phyloP scores from a whole-genome alignment of 2,113 vertebrate species.

The Peromyscus maniculatus region DNA sequence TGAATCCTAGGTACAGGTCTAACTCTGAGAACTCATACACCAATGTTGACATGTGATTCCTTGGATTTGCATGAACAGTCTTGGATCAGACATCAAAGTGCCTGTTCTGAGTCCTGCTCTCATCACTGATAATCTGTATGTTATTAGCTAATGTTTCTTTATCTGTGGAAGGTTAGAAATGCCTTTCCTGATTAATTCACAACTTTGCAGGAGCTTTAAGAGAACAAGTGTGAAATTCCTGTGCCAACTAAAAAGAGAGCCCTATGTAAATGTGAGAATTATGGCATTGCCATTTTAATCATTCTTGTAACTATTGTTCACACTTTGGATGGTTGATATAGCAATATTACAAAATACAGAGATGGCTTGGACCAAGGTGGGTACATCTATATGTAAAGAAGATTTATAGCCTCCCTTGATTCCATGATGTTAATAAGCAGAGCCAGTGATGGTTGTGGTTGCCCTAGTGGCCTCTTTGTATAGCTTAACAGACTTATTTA shows the following conservation, averaged over 20 bases:
- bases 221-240: background rate
- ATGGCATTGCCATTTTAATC: conserved; percentile 50
- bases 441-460: conserved; percentile 79
- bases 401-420: conserved; percentile 82
- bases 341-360: conserved; percentile 62
- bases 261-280: background rate
- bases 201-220: conserved; percentile 20
- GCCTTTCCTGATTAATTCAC: background rate
- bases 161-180: background rate
- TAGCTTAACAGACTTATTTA: conserved; percentile 80
- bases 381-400: conserved; percentile 25
- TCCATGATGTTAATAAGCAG: conserved; percentile 82
- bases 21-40: background rate
- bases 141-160: background rate
- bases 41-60: background rate
- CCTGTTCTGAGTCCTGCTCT: background rate
- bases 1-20: background rate
- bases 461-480: conserved; percentile 84
- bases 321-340: conserved; percentile 21
- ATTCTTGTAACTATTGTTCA: background rate
- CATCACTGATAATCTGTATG: background rate
- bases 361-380: background rate
- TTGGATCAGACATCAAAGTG: background rate
- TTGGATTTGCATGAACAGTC: background rate
- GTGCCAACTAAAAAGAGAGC: background rate